phyloP scores from a whole-genome alignment of 2,797 vertebrate species.

The Varecia variegata region DNA sequence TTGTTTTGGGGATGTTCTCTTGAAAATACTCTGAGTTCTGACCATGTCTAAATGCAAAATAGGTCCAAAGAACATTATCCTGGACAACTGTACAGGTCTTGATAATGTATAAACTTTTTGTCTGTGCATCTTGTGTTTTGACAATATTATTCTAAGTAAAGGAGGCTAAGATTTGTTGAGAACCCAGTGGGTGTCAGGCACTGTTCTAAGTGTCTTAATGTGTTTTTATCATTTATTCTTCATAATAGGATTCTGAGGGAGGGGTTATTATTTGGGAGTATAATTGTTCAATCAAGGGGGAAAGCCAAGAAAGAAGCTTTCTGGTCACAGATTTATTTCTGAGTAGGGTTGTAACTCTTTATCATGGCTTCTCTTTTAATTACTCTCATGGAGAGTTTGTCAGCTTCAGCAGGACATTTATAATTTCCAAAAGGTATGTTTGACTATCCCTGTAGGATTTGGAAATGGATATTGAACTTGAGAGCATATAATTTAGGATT shows the following conservation, averaged over 20 bases:
- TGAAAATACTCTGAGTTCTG: background rate
- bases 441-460: background rate
- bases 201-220: background rate
- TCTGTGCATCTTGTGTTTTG: background rate
- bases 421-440: conserved; percentile 34
- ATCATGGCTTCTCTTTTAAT: background rate
- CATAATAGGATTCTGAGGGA: background rate
- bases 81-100: background rate
- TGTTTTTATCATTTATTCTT: conserved; percentile 42
- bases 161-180: background rate
- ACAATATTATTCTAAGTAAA: background rate
- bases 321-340: background rate
- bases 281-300: conserved; percentile 16
- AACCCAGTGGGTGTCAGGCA: background rate
- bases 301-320: background rate
- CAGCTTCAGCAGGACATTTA: background rate
- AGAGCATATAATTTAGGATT: background rate
- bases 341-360: background rate
- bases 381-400: conserved; percentile 6
- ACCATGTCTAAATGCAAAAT: background rate
- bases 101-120: background rate
- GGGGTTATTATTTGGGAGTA: background rate
- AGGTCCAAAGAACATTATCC: background rate
- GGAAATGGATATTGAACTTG: conserved; percentile 33
- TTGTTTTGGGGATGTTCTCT: background rate